Evolutionary conservation across 2,797 vertebrate genomes (phyloP), one percentile per base, ranked within the genome.

Genomic region (Salarias fasciatus): DNA sequence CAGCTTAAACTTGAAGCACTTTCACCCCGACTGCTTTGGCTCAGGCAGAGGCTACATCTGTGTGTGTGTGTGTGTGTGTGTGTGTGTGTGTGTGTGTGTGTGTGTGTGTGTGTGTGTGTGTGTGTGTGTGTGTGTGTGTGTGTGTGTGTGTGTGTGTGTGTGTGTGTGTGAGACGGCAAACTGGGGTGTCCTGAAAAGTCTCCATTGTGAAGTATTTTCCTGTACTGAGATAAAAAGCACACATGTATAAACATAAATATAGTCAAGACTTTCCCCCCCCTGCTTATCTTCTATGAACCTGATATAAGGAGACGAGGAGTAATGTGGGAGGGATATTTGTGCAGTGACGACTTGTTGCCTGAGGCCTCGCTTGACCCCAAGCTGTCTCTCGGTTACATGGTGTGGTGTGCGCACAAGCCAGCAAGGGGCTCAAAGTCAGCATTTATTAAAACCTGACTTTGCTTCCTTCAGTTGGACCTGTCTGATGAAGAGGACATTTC

Each of bases 1-100:
- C 84, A 68, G 82, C 70, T 88, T 89, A 82, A 80, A 77, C 43
- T 71, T 53, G 6, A 10, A 35, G 43, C 66, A 57, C 79, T 85
- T 68, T 86, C 58, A 77, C 73, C 63, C 53, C 8, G 47, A 67
- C 8, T 68, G 75, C 74, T 69, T 70, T 69, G 53, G 63, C 64
- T 64, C 28, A 42, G 37, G 56, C 64, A 5, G 29, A 36, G 18
- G 30, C 35, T 74, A 8, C 9, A 51, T 69, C 10, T 48, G 13
- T 15, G 0, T 28, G 13, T 24, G 37, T 38, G 42, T 44, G 30
- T 28, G 13, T 31, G 37, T 37, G 42, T 44, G 30, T 28, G 13
- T 31, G 37, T 37, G 42, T 44, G 30, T 28, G 13, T 31, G 37
- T 37, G 42, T 44, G 30, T 28, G 13, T 31, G 37, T 37, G 42